Conservation (phyloP, 2,797 vertebrate species). For the Meda fulgida region DNA sequence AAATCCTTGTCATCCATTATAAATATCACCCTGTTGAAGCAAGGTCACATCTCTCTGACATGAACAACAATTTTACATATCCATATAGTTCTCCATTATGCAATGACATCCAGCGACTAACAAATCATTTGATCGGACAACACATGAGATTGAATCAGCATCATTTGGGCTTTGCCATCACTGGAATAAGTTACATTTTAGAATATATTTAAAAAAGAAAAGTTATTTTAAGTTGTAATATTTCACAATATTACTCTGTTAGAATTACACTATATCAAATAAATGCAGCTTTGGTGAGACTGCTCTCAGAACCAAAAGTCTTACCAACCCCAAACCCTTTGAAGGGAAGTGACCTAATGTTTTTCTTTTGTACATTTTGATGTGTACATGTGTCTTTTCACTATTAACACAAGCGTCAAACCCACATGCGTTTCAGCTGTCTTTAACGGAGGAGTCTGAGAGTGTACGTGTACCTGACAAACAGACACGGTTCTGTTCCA, state of each 20-base stretch:
- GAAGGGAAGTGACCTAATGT: not conserved
- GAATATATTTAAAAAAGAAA: no score
- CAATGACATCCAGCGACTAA: not conserved
- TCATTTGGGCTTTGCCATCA: not conserved
- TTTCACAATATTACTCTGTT: no score
- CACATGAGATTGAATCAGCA: no score
- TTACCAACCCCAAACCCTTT: not conserved
- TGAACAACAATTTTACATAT: not conserved
- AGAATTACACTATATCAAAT: not conserved
- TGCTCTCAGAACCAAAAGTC: not conserved
- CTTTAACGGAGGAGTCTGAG: not conserved
- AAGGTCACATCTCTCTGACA: not conserved
- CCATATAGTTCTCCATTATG: not conserved
- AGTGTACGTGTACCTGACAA: conserved; percentile 84
- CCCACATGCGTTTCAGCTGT: not conserved
- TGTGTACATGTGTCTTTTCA: not conserved
- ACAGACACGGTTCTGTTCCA: conserved; percentile 92
- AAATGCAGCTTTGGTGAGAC: not conserved
- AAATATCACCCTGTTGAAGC: not conserved
- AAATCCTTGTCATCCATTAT: no score
- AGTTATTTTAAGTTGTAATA: no score
- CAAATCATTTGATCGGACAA: not conserved
- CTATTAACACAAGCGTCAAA: not conserved
- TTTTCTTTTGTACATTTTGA: not conserved
- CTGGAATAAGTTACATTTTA: not conserved